These are phyloP conservation scores for Macrobrachium nipponense DNA, from an alignment of 1,140 invertebrate species.

Conservation along the genomic window DNA sequence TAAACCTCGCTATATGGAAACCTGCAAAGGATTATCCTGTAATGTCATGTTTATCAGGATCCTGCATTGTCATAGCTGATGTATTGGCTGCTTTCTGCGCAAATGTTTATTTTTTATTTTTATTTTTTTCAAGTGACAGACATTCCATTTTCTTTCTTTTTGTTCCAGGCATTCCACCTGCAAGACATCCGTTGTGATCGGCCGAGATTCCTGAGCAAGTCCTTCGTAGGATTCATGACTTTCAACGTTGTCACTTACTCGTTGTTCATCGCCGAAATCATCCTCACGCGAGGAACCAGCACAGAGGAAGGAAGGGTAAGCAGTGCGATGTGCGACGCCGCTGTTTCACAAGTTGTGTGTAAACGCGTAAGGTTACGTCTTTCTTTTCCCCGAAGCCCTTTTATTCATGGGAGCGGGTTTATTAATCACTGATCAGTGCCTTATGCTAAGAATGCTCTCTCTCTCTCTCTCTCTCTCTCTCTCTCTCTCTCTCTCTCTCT, in stretches of 20 bases:
- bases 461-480: not conserved
- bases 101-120: not conserved
- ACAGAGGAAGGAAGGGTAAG: conserved; percentile 58
- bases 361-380: too few species aligned
- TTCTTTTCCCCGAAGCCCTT: too few species aligned
- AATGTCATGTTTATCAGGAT: too few species aligned
- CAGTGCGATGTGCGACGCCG: conserved; percentile 3
- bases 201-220: conserved; percentile 88
- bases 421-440: too few species aligned
- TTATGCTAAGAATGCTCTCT: not conserved
- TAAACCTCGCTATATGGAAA: too few species aligned
- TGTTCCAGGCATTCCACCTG: conserved; percentile 87
- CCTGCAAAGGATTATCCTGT: too few species aligned
- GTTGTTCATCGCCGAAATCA: conserved; percentile 83
- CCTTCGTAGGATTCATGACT: conserved; percentile 89
- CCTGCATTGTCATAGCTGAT: too few species aligned
- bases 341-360: too few species aligned
- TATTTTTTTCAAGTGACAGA: not conserved
- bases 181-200: conserved; percentile 86
- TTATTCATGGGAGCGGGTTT: too few species aligned
- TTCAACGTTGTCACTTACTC: conserved; percentile 93
- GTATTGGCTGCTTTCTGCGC: not conserved
- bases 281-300: conserved; percentile 71
- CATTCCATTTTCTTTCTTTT: conserved; percentile 56
- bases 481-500: too few species aligned